Evolutionary conservation across 2,888 invertebrate genomes (phyloP).

Genomic region (Meiosimyza decipiens): DNA sequence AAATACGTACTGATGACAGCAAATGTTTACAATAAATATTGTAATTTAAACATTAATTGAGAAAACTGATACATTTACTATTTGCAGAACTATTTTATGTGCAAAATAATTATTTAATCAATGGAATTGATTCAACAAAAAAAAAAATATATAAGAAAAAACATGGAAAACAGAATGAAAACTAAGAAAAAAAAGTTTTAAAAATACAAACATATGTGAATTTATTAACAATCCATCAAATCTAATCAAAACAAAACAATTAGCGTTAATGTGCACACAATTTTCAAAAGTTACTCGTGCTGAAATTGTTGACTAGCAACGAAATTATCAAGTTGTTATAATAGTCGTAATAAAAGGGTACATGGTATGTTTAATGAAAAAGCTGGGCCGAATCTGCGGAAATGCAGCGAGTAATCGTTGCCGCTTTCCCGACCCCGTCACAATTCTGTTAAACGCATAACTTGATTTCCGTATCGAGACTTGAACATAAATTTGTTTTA

Average conservation of each 20-base stretch:
- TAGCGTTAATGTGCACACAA: not conserved
- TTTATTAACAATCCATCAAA: slow-evolving; percentile 1
- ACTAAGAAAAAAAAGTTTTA: not conserved
- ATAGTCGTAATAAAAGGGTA: too few species aligned
- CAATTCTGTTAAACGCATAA: too few species aligned
- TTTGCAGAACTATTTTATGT: slow-evolving; percentile 26
- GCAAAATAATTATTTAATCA: slow-evolving; percentile 12
- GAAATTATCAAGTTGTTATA: too few species aligned
- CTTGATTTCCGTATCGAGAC: not conserved
- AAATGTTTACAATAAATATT: not conserved
- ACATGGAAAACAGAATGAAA: not conserved
- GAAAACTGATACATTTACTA: slow-evolving; percentile 17
- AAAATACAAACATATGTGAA: not conserved
- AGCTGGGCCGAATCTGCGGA: too few species aligned
- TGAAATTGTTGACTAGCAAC: too few species aligned
- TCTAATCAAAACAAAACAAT: slow-evolving; percentile 20
- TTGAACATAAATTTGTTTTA: not conserved
- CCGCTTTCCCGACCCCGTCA: too few species aligned
- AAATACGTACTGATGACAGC: too few species aligned
- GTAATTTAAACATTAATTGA: not conserved
- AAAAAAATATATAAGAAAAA: not conserved
- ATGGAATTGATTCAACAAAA: not conserved
- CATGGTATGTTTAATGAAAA: too few species aligned
- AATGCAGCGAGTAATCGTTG: too few species aligned
- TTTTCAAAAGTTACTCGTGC: not conserved